Percentiles rank a stretch among this genome's conserved stretches.
Evolutionary conservation across 2,113 vertebrate species (phyloP).

Genomic region (Megaceryle maxima): DNA sequence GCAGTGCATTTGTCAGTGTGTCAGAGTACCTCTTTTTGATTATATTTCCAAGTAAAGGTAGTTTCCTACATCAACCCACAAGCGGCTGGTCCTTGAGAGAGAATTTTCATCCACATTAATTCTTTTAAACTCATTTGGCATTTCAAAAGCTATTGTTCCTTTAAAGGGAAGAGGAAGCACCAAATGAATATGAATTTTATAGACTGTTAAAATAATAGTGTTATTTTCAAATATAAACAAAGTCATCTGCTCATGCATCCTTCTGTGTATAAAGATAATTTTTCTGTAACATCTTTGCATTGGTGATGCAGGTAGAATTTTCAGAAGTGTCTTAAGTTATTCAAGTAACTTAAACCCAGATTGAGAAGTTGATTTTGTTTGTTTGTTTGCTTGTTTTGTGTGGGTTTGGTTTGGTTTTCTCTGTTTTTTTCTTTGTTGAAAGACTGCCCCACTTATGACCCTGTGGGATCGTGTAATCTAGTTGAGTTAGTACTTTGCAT

Average conservation of each 20-base stretch:
- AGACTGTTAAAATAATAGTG: background rate
- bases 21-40: background rate
- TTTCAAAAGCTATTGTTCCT: background rate
- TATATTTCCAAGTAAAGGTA: background rate
- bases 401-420: too few species aligned
- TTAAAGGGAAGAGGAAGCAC: background rate
- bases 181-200: background rate
- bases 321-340: background rate
- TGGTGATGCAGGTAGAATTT: background rate
- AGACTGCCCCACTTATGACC: background rate
- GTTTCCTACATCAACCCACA: background rate
- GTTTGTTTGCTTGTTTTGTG: background rate
- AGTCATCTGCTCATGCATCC: background rate
- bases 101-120: background rate
- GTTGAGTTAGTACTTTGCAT: background rate
- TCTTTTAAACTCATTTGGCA: background rate
- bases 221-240: background rate
- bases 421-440: background rate
- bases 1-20: background rate
- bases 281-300: background rate
- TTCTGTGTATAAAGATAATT: background rate
- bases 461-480: background rate
- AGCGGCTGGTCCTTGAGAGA: background rate
- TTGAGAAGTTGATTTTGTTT: background rate
- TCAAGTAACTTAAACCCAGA: background rate